A percentile compares a stretch with the other conserved stretches of the same genome.
Conservation (phyloP, 2,113 vertebrate genomes). For the Pogonocichla stellata region DNA sequence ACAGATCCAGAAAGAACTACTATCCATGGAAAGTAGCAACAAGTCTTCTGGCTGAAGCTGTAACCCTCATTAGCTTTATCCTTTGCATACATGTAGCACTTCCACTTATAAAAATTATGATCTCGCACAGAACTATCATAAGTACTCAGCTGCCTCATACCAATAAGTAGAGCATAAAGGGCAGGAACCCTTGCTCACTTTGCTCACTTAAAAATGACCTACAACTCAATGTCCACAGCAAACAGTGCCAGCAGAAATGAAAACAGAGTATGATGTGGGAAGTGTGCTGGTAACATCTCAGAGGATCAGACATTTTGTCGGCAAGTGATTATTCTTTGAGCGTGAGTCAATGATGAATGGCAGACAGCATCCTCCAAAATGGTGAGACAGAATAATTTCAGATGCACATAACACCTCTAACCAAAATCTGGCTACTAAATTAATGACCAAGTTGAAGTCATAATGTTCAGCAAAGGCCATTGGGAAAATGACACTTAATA, state of each 20-base stretch:
- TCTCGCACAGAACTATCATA: fast-evolving
- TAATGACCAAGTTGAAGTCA: background rate
- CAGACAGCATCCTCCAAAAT: background rate
- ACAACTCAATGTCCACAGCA: background rate
- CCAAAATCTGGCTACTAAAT: background rate
- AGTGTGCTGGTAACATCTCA: background rate
- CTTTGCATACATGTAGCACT: background rate
- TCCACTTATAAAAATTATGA: background rate
- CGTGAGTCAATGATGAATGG: background rate
- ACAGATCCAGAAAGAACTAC: background rate
- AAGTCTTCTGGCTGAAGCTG: background rate
- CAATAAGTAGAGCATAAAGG: background rate
- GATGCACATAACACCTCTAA: background rate
- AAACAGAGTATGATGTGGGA: background rate
- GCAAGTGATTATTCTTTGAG: background rate
- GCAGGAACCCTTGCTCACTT: background rate
- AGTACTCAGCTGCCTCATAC: background rate
- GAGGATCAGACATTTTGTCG: background rate
- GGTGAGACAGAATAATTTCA: background rate
- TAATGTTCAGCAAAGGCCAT: background rate
- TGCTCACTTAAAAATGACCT: background rate
- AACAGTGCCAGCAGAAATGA: background rate
- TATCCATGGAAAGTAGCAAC: background rate
- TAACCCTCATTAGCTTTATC: background rate
- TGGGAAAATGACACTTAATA: background rate